A percentile compares a stretch with the other conserved stretches of the same genome.
Conservation (phyloP, 2,888 invertebrate genomes). For the Scrobipalpa costella region DNA sequence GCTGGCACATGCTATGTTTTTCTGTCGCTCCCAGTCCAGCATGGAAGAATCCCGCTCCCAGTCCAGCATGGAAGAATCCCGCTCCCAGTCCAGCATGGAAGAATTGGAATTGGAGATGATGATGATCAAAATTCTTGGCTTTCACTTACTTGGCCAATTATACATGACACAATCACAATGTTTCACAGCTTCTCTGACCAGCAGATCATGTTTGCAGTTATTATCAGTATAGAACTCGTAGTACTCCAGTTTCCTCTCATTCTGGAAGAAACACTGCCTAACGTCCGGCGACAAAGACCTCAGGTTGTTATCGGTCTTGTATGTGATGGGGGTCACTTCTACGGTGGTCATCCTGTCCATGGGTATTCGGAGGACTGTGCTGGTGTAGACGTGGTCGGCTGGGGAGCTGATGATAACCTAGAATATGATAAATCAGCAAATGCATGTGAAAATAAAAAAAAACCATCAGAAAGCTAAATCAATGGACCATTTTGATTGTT, state of each 20-base stretch:
- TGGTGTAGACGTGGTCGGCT: conserved; percentile 69
- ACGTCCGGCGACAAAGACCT: conserved; percentile 55
- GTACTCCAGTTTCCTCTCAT: conserved; percentile 62
- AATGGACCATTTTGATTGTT: no score
- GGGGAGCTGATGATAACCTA: conserved; percentile 71
- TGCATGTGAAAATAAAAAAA: not conserved
- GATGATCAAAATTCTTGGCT: not conserved
- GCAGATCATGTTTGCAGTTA: conserved; percentile 78
- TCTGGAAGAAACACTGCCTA: conserved; percentile 72
- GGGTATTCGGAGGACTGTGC: conserved; percentile 68
- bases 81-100: no score
- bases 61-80: no score
- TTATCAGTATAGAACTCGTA: conserved; percentile 76
- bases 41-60: no score
- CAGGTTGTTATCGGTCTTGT: conserved; percentile 64
- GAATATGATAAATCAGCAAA: not conserved
- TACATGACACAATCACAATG: conserved; percentile 71
- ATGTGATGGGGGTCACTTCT: conserved; percentile 68
- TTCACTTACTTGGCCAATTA: conserved; percentile 70
- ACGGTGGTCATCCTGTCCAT: conserved; percentile 74
- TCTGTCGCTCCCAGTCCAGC: no score
- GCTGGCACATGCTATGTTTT: no score
- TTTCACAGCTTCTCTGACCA: conserved; percentile 67
- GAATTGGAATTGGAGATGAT: no score
- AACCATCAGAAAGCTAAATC: no score